Conservation (phyloP, 2,113 vertebrate genomes). For the Pavo muticus region DNA sequence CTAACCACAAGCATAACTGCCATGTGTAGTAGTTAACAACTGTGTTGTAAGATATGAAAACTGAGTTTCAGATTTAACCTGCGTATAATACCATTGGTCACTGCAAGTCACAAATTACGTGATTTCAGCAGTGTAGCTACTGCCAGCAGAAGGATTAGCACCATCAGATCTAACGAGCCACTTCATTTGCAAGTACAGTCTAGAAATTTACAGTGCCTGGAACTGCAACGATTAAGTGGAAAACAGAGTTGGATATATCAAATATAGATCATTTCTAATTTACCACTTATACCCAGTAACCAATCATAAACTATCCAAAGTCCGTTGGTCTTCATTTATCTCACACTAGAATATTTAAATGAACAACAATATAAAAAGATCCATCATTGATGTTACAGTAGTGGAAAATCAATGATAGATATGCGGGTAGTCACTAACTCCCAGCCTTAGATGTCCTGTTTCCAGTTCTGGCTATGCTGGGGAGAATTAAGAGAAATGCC, state of each 20-base stretch:
- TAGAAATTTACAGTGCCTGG: conserved; percentile 40
- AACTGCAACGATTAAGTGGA: conserved; percentile 28
- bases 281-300: conserved; percentile 30
- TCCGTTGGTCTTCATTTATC: conserved; percentile 47
- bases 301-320: conserved; percentile 29
- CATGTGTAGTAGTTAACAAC: background rate
- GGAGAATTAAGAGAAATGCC: conserved; percentile 60
- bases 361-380: conserved; percentile 50
- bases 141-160: conserved; percentile 65
- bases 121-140: conserved; percentile 7
- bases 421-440: conserved; percentile 46
- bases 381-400: background rate
- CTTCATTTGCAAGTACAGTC: conserved; percentile 38
- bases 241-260: background rate
- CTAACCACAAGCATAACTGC: background rate
- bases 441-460: conserved; percentile 52
- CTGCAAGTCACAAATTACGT: conserved; percentile 43
- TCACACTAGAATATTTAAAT: conserved; percentile 52
- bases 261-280: conserved; percentile 52
- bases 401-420: conserved; percentile 51
- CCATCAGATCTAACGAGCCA: background rate
- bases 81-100: background rate
- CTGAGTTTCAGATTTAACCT: background rate
- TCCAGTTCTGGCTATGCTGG: conserved; percentile 40
- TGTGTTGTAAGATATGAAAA: background rate